phyloP scores from a whole-genome alignment of 2,113 vertebrate genomes.

The Phycodurus eques region DNA sequence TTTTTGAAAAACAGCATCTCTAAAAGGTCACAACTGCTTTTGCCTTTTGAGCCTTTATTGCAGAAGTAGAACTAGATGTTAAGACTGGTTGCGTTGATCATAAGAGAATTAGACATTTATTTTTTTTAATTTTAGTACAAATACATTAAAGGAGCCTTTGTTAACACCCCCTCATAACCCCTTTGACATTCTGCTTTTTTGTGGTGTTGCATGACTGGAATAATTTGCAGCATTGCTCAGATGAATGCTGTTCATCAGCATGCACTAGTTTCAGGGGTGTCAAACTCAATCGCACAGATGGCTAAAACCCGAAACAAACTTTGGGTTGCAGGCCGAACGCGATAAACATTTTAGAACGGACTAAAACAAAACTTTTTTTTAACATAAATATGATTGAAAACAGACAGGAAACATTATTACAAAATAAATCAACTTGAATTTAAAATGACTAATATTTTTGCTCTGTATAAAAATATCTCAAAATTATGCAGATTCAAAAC shows the following conservation, averaged over 20 bases:
- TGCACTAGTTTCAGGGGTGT: background rate
- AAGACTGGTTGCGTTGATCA: background rate
- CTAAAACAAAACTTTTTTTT: background rate
- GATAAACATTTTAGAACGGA: background rate
- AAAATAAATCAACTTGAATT: too few relatives aligned
- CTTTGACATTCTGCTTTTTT: constrained; percentile 16
- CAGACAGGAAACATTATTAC: background rate
- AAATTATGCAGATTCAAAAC: too few relatives aligned
- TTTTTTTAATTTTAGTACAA: background rate
- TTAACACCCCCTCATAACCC: background rate
- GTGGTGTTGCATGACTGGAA: constrained; percentile 36
- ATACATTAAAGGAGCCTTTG: background rate
- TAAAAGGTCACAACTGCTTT: background rate
- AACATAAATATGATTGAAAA: background rate
- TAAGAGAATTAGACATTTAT: background rate
- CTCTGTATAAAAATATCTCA: too few relatives aligned
- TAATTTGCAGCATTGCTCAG: constrained; percentile 35
- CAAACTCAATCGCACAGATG: background rate
- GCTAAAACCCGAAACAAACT: background rate
- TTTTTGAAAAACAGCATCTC: constrained; percentile 1
- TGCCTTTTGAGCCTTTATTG: background rate
- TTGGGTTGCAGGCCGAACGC: background rate
- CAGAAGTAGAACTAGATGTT: background rate
- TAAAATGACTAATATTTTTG: too few relatives aligned
- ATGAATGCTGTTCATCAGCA: constrained; percentile 29